phyloP scores from a whole-genome alignment of 2,113 vertebrate genomes.

The Ia io region DNA sequence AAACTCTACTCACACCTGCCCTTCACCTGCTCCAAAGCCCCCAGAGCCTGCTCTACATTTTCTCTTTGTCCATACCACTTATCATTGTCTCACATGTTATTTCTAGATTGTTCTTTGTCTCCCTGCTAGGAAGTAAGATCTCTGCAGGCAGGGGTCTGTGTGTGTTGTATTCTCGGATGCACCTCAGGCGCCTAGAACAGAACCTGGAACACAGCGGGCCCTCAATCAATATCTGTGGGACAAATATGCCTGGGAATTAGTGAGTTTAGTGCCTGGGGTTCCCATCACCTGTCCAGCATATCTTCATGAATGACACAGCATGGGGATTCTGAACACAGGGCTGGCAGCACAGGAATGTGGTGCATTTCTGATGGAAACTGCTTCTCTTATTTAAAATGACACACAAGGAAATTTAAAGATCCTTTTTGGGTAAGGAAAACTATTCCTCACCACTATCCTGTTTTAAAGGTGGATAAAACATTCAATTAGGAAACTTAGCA shows the following conservation, averaged over 20 bases:
- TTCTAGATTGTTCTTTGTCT: not conserved
- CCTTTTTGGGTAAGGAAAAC: not conserved
- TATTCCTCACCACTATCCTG: not conserved
- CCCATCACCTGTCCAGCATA: too few relatives aligned
- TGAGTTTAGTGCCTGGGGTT: not conserved
- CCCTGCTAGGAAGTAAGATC: not conserved
- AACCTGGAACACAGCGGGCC: too few relatives aligned
- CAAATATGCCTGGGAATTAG: not conserved
- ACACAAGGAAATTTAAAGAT: not conserved
- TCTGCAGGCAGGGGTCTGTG: not conserved
- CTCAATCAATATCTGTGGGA: not conserved
- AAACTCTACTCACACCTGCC: not conserved
- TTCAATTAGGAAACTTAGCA: not conserved
- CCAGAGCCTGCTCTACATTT: not conserved
- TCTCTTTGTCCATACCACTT: not conserved
- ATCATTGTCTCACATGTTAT: not conserved
- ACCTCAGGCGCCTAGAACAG: not conserved
- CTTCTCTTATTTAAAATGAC: not conserved
- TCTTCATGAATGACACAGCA: not conserved
- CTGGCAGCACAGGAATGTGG: not conserved
- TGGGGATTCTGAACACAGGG: not conserved
- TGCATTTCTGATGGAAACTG: not conserved
- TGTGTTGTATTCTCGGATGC: not conserved
- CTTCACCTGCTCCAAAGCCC: not conserved
- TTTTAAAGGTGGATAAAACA: not conserved